Base-by-base conservation (phyloP, 2,113 vertebrate species). In the Ctenomys sociabilis region DNA sequence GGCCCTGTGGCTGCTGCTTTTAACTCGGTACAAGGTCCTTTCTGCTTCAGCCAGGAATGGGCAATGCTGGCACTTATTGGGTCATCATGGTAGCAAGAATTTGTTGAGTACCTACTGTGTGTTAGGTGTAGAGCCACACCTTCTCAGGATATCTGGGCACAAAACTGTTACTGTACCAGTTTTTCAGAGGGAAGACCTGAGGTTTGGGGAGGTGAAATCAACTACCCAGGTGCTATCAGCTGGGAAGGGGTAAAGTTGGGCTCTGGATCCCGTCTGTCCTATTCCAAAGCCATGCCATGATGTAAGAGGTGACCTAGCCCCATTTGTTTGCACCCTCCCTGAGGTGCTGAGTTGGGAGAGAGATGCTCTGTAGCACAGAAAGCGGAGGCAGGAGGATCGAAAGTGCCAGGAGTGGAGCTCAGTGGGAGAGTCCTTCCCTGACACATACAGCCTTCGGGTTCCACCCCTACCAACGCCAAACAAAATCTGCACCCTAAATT, bases 181-280 rank as follows among this genome's bases (percentile, higher is more conserved):
- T 95, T 90, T 83, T 40, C 52, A 82, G 88, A 83, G 28, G 21
- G 82, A 73, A 11, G 24, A 24, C 43, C 66, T 89, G 94, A 90
- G 77, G 64, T 43, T 70, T 80, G 66, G 7, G 3, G 4, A 21
- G 24, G 21, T 28, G 37, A 90, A 35, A 45, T 77, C 0, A 0
- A 32, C 87, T 87, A 57, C 88, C 1, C 12, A 37, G 66, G 9
- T 19, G 13, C 72, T 17, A 78, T 95, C 14, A 13, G n/a, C 22
- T 70, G 52, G 32, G 43, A n/a, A 92, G 35, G n/a, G 26, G 19
- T 43, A 83, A 70, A 66, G 28, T 83, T 54, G 63, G 37, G n/a
- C 35, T n/a, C n/a, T 13, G 77, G 40, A 37, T 73, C 40, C 64
- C 32, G 4, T 68, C 43, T 11, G 32, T 72, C 85, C 70, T 9